Evolutionary conservation across 2,888 invertebrate species (phyloP).

Genomic region (Eupithecia pulchellata): DNA sequence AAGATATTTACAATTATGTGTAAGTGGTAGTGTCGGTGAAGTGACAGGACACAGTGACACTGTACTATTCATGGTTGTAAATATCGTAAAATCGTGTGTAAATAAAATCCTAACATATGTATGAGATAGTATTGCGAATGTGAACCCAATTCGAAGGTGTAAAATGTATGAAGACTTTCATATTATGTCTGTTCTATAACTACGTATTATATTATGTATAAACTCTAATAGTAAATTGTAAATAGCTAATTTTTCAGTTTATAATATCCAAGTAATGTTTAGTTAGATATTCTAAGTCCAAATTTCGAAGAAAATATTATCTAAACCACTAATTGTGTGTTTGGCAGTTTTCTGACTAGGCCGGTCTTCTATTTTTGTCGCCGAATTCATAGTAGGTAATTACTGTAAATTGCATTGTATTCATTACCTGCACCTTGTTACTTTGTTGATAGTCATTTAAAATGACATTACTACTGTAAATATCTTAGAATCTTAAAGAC

Average conservation of each 20-base stretch:
- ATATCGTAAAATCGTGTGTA: slow-evolving; percentile 71
- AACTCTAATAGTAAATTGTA: slow-evolving; percentile 33
- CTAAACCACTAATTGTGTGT: neutral
- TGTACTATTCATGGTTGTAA: slow-evolving; percentile 77
- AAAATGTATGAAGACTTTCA: slow-evolving; percentile 18
- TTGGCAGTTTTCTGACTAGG: neutral
- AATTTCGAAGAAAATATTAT: slow-evolving; percentile 10
- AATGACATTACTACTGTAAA: slow-evolving; percentile 74
- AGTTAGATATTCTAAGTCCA: slow-evolving; percentile 18
- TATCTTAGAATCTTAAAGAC: slow-evolving; percentile 82
- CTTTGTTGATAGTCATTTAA: slow-evolving; percentile 65
- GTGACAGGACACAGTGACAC: slow-evolving; percentile 66
- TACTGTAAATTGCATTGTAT: neutral
- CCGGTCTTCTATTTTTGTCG: neutral
- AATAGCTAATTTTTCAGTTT: slow-evolving; percentile 34
- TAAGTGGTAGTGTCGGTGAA: slow-evolving; percentile 66
- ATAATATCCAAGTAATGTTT: neutral
- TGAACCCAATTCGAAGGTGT: neutral
- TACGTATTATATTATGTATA: slow-evolving; percentile 27
- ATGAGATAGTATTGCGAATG: neutral
- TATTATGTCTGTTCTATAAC: slow-evolving; percentile 34
- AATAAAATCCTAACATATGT: slow-evolving; percentile 38
- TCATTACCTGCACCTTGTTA: slow-evolving; percentile 32
- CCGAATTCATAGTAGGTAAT: neutral
- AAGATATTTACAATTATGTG: slow-evolving; percentile 86